These are phyloP conservation scores for Monopterus albus DNA, from an alignment of 2,113 vertebrate species.

Conservation along the genomic window DNA sequence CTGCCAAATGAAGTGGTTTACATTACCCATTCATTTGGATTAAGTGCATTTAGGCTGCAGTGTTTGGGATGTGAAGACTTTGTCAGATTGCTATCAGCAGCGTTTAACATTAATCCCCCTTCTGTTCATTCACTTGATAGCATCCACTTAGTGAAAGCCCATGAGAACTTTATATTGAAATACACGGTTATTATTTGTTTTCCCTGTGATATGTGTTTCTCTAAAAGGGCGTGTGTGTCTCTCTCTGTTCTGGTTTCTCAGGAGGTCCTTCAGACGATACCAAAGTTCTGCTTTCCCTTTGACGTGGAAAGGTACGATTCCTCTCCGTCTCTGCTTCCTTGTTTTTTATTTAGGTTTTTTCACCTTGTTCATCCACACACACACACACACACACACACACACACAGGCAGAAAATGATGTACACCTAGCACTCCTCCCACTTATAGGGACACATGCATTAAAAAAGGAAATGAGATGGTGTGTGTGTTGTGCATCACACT, in stretches of 20 bases:
- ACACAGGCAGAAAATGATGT: background rate
- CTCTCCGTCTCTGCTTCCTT: slow-evolving; percentile 40
- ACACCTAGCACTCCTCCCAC: slow-evolving; percentile 8
- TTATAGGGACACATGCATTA: slow-evolving; percentile 12
- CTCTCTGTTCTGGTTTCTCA: slow-evolving; percentile 78
- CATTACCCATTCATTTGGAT: slow-evolving; percentile 76
- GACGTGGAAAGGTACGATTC: slow-evolving; percentile 92
- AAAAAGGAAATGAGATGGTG: slow-evolving; percentile 32
- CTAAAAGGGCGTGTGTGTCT: slow-evolving; percentile 63
- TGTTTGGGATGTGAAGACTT: slow-evolving; percentile 65
- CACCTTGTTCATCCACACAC: slow-evolving; percentile 4
- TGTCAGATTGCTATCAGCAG: slow-evolving; percentile 76
- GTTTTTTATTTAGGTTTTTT: slow-evolving; percentile 48
- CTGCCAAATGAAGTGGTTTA: slow-evolving; percentile 68
- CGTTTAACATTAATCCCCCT: slow-evolving; percentile 74
- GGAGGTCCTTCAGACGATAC: slow-evolving; percentile 94
- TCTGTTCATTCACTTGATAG: slow-evolving; percentile 65
- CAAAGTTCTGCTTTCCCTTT: slow-evolving; percentile 99
- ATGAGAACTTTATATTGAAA: slow-evolving; percentile 52
- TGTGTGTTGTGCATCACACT: slow-evolving; percentile 14
- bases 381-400: background rate
- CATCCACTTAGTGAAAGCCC: slow-evolving; percentile 55
- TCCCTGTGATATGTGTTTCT: slow-evolving; percentile 30
- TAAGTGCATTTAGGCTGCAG: slow-evolving; percentile 71
- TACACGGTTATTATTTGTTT: slow-evolving; percentile 37